Conservation (phyloP, 2,797 vertebrate genomes). For the Darevskia mixta region DNA sequence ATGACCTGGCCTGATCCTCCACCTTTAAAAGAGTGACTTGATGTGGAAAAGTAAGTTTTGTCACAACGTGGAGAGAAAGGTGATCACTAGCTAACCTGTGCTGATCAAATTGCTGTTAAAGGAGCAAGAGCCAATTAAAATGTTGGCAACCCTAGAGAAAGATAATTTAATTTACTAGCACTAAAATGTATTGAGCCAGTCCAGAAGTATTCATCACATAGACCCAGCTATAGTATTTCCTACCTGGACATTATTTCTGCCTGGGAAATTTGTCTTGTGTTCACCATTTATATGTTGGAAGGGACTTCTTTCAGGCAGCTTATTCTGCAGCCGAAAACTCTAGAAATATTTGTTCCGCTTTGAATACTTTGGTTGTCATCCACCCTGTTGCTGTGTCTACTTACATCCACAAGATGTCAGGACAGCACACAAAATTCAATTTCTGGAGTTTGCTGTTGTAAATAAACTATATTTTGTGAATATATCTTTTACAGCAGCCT, state of each 20-base stretch:
- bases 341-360: background rate
- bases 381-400: background rate
- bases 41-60: background rate
- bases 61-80: background rate
- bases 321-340: background rate
- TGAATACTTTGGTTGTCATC: too few relatives aligned
- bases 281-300: too few relatives aligned
- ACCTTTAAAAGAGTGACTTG: background rate
- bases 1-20: background rate
- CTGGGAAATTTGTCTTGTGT: too few relatives aligned
- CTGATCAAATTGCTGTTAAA: background rate
- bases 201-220: background rate
- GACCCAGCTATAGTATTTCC: background rate
- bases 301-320: too few relatives aligned
- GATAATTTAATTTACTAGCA: background rate
- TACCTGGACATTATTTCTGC: background rate
- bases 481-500: background rate
- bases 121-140: background rate
- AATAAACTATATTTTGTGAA: background rate
- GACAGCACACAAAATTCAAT: accelerated
- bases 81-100: background rate
- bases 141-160: background rate
- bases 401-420: constrained; percentile 36
- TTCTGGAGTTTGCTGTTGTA: background rate
- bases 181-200: background rate